These are phyloP conservation scores for Hypercompe scribonia DNA, from an alignment of 2,888 invertebrate species.

Conservation along the genomic window DNA sequence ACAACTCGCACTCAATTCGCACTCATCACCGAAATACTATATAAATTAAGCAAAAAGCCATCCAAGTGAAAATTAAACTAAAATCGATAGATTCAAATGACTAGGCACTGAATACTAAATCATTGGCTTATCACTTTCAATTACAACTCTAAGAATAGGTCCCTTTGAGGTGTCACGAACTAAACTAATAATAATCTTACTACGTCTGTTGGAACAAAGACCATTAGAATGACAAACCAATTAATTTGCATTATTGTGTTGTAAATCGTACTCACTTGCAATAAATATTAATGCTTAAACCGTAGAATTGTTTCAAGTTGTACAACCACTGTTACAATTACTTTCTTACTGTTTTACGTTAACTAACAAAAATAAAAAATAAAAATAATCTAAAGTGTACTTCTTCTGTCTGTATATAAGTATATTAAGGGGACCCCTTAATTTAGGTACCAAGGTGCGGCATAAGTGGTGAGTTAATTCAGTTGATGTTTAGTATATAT, in stretches of 20 bases:
- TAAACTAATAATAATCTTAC: constrained; percentile 5
- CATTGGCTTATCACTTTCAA: constrained; percentile 3
- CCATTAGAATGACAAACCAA: background rate
- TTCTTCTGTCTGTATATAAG: too few species aligned
- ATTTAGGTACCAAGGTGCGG: too few species aligned
- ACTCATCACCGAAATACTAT: too few species aligned
- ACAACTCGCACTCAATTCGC: too few species aligned
- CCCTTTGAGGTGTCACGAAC: constrained; percentile 7
- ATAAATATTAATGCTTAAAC: background rate
- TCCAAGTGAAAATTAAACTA: background rate
- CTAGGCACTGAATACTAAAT: constrained; percentile 1
- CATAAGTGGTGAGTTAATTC: too few species aligned
- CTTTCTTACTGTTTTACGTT: too few species aligned
- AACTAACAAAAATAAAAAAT: too few species aligned
- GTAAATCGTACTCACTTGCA: background rate
- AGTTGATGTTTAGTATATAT: too few species aligned
- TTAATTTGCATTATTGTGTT: constrained; percentile 1
- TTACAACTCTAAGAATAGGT: background rate
- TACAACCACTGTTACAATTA: too few species aligned
- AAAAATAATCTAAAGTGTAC: too few species aligned
- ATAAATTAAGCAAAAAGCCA: background rate
- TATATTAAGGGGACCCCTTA: too few species aligned
- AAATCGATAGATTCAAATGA: constrained; percentile 5
- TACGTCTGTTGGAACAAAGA: background rate
- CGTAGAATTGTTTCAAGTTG: too few species aligned